Conservation (phyloP, 2,888 invertebrate genomes). For the Uloborus plumipes region DNA sequence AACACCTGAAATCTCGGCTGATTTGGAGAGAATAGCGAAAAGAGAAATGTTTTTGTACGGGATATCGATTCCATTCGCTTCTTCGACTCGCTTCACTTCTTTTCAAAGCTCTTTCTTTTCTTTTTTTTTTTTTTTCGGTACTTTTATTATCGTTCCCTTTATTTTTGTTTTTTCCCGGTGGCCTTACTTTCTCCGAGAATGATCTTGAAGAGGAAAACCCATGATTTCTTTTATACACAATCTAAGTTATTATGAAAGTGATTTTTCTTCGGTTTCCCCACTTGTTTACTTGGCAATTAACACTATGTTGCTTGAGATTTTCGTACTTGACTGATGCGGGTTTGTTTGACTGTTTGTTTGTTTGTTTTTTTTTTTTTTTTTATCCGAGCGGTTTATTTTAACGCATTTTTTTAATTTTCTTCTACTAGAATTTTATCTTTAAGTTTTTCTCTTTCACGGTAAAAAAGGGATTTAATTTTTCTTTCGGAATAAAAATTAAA, state of each 20-base stretch:
- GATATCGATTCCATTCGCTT: slow-evolving; percentile 54
- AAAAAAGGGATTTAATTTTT: too few species aligned
- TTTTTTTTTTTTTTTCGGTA: slow-evolving; percentile 5
- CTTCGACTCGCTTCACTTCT: slow-evolving; percentile 47
- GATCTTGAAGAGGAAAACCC: slow-evolving; percentile 18
- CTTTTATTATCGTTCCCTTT: slow-evolving; percentile 10
- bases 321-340: too few species aligned
- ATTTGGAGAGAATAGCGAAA: slow-evolving; percentile 39
- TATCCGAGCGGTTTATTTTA: too few species aligned
- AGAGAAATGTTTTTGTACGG: slow-evolving; percentile 61
- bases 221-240: slow-evolving; percentile 19
- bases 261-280: slow-evolving; percentile 17
- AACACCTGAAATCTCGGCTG: slow-evolving; percentile 54
- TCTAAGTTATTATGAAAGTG: slow-evolving; percentile 45
- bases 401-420: too few species aligned
- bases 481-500: too few species aligned
- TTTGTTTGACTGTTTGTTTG: too few species aligned
- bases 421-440: too few species aligned
- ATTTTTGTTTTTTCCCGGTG: slow-evolving; percentile 16
- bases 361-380: too few species aligned
- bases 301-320: neutral
- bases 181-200: slow-evolving; percentile 38
- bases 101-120: slow-evolving; percentile 34
- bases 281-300: slow-evolving; percentile 49
- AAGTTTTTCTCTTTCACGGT: too few species aligned